Conservation (phyloP, 2,888 invertebrate species). For the Caenorhabditis sp. region DNA sequence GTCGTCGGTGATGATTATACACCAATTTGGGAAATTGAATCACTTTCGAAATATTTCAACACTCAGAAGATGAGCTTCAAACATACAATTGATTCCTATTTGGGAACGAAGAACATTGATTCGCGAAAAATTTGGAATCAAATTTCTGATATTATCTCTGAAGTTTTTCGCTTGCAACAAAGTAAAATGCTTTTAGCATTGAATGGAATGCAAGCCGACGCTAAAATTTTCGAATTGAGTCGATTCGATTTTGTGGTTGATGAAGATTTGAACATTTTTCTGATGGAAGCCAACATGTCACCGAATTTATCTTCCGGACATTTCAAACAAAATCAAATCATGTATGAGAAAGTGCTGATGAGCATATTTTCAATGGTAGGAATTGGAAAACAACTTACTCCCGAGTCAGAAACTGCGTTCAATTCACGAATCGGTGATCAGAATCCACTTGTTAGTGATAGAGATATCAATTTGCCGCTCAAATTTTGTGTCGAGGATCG, state of each 20-base stretch:
- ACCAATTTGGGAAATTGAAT: conserved; percentile 84
- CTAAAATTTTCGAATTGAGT: conserved; percentile 87
- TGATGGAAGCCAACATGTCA: conserved; percentile 98
- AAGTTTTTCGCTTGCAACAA: conserved; percentile 69
- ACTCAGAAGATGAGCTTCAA: conserved; percentile 82
- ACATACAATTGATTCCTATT: conserved; percentile 82
- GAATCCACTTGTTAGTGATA: conserved; percentile 30
- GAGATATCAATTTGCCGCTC: conserved; percentile 34
- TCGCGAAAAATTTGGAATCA: conserved; percentile 82
- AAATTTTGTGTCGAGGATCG: conserved; percentile 28
- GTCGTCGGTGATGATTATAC: conserved; percentile 92
- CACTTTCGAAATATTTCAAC: conserved; percentile 71
- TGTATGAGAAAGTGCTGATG: conserved; percentile 88
- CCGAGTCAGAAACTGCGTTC: conserved; percentile 15
- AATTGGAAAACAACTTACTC: conserved; percentile 72
- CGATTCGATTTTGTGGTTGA: conserved; percentile 92
- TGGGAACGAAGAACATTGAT: conserved; percentile 77
- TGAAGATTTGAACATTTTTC: conserved; percentile 83
- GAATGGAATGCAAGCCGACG: conserved; percentile 19
- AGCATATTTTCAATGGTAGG: conserved; percentile 84
- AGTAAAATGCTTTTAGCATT: conserved; percentile 51
- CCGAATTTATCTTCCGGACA: conserved; percentile 93
- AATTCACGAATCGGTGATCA: conserved; percentile 15
- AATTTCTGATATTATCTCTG: conserved; percentile 81
- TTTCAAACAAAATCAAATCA: conserved; percentile 82